Evolutionary conservation across 2,888 invertebrate species (phyloP).

Genomic region (Dryococelus australis): DNA sequence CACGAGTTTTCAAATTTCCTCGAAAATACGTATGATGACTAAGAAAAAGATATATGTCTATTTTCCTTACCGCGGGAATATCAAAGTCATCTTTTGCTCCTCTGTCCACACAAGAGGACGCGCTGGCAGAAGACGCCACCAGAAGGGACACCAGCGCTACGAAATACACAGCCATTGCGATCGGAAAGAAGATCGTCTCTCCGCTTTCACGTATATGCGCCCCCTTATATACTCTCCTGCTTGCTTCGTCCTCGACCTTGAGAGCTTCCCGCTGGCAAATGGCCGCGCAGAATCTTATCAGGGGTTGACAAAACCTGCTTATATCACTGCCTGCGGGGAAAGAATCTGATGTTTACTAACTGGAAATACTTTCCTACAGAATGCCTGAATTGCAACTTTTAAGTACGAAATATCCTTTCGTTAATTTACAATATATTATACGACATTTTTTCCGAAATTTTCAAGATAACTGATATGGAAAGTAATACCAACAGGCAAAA

Average conservation of each 20-base stretch:
- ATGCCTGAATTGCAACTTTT: too few relatives aligned
- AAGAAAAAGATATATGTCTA: too few relatives aligned
- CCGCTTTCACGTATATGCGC: neutral
- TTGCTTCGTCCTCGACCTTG: neutral
- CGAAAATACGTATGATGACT: too few relatives aligned
- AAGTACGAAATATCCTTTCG: too few relatives aligned
- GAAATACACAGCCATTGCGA: neutral
- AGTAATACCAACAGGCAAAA: too few relatives aligned
- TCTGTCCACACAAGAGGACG: neutral
- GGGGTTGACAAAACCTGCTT: neutral
- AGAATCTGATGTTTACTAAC: neutral
- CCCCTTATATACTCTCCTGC: neutral
- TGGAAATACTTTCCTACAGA: too few relatives aligned
- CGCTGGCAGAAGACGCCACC: neutral
- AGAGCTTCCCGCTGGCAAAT: neutral
- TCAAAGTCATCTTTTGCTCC: neutral
- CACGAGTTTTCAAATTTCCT: too few relatives aligned
- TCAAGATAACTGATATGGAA: too few relatives aligned
- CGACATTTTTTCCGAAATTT: too few relatives aligned
- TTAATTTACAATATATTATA: too few relatives aligned
- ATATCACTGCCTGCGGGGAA: neutral
- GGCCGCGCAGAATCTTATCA: neutral
- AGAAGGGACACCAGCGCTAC: neutral
- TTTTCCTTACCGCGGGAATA: neutral
- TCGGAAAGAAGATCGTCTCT: neutral